These are phyloP conservation scores for Pygathrix nemaeus DNA, from an alignment of 2,113 vertebrate genomes.

Conservation along the genomic window DNA sequence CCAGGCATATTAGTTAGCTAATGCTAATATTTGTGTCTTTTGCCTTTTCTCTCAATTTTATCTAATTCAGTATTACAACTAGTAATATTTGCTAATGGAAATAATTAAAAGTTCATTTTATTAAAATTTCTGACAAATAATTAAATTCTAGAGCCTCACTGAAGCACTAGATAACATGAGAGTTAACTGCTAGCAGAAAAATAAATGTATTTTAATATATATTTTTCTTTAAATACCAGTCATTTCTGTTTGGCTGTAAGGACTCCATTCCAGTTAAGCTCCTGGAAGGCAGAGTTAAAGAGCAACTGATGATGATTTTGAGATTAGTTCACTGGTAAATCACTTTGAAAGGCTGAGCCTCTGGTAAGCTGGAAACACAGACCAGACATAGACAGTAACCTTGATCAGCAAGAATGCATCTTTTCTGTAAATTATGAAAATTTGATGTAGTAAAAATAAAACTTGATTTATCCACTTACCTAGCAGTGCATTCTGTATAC, in stretches of 20 bases:
- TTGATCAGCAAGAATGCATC: background rate
- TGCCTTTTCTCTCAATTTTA: background rate
- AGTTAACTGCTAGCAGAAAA: background rate
- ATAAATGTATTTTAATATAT: background rate
- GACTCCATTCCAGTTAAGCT: background rate
- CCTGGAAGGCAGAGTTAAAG: background rate
- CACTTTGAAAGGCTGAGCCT: background rate
- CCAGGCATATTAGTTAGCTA: background rate
- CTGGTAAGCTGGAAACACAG: background rate
- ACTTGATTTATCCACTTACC: background rate
- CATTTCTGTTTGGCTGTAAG: background rate
- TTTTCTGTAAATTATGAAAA: background rate
- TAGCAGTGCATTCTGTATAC: background rate
- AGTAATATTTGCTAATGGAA: background rate
- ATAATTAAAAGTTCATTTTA: constrained; percentile 36
- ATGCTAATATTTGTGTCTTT: background rate
- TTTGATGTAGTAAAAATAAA: background rate
- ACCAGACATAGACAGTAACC: background rate
- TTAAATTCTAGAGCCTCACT: background rate
- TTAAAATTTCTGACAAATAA: background rate
- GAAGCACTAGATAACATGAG: background rate
- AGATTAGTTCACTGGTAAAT: background rate
- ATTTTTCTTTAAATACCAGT: background rate
- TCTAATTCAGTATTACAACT: background rate
- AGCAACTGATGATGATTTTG: background rate